Percentiles rank a stretch among this genome's conserved stretches.
Evolutionary conservation across 2,113 vertebrate genomes (phyloP).

Genomic region (Xiphophorus couchianus): DNA sequence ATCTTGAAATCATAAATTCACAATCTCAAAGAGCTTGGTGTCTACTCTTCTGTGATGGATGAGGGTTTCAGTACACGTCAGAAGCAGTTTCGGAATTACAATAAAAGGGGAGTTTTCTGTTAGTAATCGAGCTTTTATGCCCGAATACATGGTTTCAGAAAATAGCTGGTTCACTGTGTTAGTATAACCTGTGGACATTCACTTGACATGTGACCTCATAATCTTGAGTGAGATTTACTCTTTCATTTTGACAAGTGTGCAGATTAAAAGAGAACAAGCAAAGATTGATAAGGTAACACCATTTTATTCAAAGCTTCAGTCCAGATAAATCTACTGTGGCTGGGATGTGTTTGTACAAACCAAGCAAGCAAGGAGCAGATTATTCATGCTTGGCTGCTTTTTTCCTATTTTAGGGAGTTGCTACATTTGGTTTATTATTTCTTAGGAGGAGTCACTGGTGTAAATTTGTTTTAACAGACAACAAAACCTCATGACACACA

Average conservation of each 20-base stretch:
- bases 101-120: slow-evolving; percentile 26
- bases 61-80: slow-evolving; percentile 37
- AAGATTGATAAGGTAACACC: slow-evolving; percentile 3
- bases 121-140: slow-evolving; percentile 12
- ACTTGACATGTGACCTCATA: neutral
- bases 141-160: neutral
- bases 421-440: slow-evolving; percentile 11
- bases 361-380: neutral
- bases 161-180: neutral
- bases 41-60: slow-evolving; percentile 55
- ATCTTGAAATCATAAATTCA: slow-evolving; percentile 72
- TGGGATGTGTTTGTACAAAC: neutral
- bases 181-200: neutral
- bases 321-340: neutral
- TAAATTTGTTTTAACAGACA: neutral
- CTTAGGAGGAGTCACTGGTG: slow-evolving; percentile 1
- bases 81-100: slow-evolving; percentile 15
- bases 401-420: slow-evolving; percentile 4
- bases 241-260: neutral
- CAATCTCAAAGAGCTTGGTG: slow-evolving; percentile 21
- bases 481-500: neutral
- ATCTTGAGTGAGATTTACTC: slow-evolving; percentile 10
- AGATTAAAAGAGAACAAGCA: neutral
- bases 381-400: slow-evolving; percentile 1
- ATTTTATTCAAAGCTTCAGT: neutral